Conservation (phyloP, 2,113 vertebrate species). For the Pangasianodon gigas region DNA sequence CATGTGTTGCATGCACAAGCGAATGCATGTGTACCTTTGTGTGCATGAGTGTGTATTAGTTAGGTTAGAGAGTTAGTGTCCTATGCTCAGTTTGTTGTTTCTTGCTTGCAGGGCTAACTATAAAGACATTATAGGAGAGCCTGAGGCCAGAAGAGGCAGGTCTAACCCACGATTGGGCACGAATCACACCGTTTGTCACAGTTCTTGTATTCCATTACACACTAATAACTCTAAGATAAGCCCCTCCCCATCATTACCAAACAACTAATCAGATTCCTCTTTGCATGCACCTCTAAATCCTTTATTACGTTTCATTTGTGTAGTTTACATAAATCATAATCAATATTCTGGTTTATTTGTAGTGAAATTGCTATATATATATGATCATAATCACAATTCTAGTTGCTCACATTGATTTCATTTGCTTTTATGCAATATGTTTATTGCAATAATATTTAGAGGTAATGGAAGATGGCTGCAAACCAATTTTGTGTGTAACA, state of each 20-base stretch:
- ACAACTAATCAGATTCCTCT: constrained; percentile 81
- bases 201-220: constrained; percentile 71
- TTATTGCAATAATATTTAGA: constrained; percentile 74
- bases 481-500: constrained; percentile 96
- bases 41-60: constrained; percentile 66
- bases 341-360: constrained; percentile 56
- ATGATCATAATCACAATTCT: constrained; percentile 36
- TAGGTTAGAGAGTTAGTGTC: constrained; percentile 85
- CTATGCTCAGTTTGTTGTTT: constrained; percentile 93
- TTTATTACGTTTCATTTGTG: constrained; percentile 66
- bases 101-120: constrained; percentile 99
- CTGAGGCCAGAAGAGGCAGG: constrained; percentile 97
- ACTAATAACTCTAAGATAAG: constrained; percentile 86
- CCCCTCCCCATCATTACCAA: constrained; percentile 63
- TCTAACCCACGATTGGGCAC: constrained; percentile 91
- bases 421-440: constrained; percentile 90
- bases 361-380: constrained; percentile 50
- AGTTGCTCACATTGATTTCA: constrained; percentile 58
- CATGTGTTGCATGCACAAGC: constrained; percentile 29
- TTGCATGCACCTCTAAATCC: constrained; percentile 90
- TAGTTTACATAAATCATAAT: constrained; percentile 43
- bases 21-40: neutral
- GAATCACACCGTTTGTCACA: constrained; percentile 86
- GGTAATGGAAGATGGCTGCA: constrained; percentile 71
- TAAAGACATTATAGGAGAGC: constrained; percentile 96